Conservation (phyloP, 1,140 invertebrate species). For the Dryas iulia region DNA sequence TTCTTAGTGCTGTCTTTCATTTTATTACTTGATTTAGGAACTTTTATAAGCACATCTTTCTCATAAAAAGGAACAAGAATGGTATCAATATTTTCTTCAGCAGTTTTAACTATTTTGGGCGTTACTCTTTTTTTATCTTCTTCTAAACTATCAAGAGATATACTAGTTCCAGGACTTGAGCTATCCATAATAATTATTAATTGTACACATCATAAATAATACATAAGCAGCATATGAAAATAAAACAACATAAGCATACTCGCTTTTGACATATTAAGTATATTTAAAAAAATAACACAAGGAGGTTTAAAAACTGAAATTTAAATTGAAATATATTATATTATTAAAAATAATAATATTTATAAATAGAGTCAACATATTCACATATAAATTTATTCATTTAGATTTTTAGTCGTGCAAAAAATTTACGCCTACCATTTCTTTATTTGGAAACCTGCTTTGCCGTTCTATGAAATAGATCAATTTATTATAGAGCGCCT, state of each 20-base stretch:
- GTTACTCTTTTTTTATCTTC: slow-evolving; percentile 44
- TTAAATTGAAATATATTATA: not conserved
- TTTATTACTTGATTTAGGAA: slow-evolving; percentile 52
- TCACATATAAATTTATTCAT: not conserved
- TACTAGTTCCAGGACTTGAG: slow-evolving; percentile 48
- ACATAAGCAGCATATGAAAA: not conserved
- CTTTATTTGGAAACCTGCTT: not conserved
- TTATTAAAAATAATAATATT: not conserved
- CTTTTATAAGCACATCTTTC: slow-evolving; percentile 67
- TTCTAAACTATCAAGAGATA: slow-evolving; percentile 68
- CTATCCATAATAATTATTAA: slow-evolving; percentile 45
- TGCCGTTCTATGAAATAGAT: not conserved
- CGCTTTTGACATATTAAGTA: not conserved
- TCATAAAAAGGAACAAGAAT: slow-evolving; percentile 74
- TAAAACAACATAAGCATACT: not conserved
- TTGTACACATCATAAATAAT: not conserved
- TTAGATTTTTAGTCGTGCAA: not conserved
- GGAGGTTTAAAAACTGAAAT: not conserved
- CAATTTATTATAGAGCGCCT: not conserved
- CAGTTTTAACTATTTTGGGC: slow-evolving; percentile 31
- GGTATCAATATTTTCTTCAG: slow-evolving; percentile 54
- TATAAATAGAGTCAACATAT: not conserved
- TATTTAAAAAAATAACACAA: not conserved
- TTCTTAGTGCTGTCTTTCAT: slow-evolving; percentile 32
- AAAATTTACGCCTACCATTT: not conserved